Percentiles rank a stretch among this genome's conserved stretches.
These are phyloP conservation scores for Drosophila sucinea DNA, from an alignment of 1,140 invertebrate species.

Conservation along the genomic window DNA sequence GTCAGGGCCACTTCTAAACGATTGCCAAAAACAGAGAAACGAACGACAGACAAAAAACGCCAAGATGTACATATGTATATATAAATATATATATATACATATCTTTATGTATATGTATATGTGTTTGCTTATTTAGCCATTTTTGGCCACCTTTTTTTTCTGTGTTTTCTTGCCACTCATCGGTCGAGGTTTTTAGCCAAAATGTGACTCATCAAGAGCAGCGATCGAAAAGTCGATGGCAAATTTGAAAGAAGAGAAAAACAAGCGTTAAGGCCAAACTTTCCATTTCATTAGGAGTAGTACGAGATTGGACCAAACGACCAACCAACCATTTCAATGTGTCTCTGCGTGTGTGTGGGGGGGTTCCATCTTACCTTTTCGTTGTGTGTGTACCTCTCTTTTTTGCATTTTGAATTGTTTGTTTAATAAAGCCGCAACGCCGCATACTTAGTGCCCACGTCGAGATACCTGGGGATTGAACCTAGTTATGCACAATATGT, in stretches of 20 bases:
- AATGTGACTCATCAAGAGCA: constrained; percentile 38
- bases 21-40: constrained; percentile 61
- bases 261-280: constrained; percentile 27
- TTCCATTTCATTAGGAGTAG: constrained; percentile 41
- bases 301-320: neutral
- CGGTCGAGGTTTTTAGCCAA: constrained; percentile 49
- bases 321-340: neutral
- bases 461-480: constrained; percentile 8
- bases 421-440: constrained; percentile 56
- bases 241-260: neutral
- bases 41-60: constrained; percentile 16
- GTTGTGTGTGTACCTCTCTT: constrained; percentile 5
- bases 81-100: constrained; percentile 12
- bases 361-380: constrained; percentile 10
- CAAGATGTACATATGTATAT: constrained; percentile 17
- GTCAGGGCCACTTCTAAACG: constrained; percentile 63
- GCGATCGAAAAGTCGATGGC: constrained; percentile 18
- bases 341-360: constrained; percentile 22
- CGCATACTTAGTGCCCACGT: constrained; percentile 75
- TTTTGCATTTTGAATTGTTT: constrained; percentile 61
- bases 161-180: constrained; percentile 20
- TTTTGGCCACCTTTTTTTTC: constrained; percentile 52
- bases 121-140: constrained; percentile 46
- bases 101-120: neutral
- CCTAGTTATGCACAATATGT: constrained; percentile 52